Evolutionary conservation across 2,888 invertebrate species (phyloP).

Genomic region (Rotaria macrura): DNA sequence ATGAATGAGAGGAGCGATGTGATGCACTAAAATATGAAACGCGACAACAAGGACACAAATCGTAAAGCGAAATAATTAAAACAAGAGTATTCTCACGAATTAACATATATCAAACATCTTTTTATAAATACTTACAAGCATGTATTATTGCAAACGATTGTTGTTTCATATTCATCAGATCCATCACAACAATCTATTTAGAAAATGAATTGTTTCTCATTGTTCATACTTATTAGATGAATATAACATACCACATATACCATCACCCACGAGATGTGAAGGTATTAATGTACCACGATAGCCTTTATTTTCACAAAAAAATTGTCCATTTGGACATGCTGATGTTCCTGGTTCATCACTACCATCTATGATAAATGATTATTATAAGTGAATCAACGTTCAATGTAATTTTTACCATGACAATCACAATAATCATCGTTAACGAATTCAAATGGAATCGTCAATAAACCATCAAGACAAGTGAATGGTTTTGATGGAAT

Average conservation of each 20-base stretch:
- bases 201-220: background rate
- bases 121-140: constrained; percentile 56
- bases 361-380: constrained; percentile 4
- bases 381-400: background rate
- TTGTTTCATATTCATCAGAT: constrained; percentile 53
- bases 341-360: constrained; percentile 59
- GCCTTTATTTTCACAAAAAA: constrained; percentile 76
- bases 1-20: background rate
- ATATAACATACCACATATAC: constrained; percentile 62
- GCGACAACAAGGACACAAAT: background rate
- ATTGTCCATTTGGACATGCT: constrained; percentile 72
- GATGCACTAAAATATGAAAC: background rate
- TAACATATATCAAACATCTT: background rate
- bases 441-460: constrained; percentile 28
- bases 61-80: too few species aligned
- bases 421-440: constrained; percentile 60
- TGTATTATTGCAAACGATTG: constrained; percentile 43
- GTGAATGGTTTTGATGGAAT: constrained; percentile 25
- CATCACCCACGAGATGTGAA: constrained; percentile 77
- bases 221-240: background rate
- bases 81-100: background rate
- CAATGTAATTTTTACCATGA: constrained; percentile 46
- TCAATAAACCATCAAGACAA: constrained; percentile 28
- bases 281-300: constrained; percentile 59
- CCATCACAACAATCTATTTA: constrained; percentile 61